Evolutionary conservation across 2,797 vertebrate genomes (phyloP).

Genomic region (Propithecus perrieri): DNA sequence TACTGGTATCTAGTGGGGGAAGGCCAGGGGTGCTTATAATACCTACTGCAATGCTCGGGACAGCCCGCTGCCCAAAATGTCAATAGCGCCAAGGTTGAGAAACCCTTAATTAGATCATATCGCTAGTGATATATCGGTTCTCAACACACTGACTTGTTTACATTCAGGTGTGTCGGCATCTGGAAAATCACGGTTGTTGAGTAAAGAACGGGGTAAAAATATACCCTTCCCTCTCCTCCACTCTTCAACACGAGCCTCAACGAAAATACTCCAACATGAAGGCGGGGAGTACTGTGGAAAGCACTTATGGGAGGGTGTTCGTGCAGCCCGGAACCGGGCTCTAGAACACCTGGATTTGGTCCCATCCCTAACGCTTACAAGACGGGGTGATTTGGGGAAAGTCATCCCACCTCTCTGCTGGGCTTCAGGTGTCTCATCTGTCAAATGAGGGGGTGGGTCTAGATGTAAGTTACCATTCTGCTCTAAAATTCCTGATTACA

Average conservation of each 20-base stretch:
- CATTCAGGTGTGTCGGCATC: no score
- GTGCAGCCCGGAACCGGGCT: accelerated
- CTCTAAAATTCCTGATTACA: not conserved
- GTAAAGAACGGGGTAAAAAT: not conserved
- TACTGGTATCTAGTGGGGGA: not conserved
- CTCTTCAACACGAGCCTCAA: not conserved
- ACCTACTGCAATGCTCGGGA: no score
- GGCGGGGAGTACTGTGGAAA: not conserved
- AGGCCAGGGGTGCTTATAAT: not conserved
- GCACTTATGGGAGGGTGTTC: accelerated
- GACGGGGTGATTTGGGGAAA: not conserved
- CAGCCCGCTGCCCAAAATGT: not conserved
- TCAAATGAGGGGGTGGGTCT: not conserved
- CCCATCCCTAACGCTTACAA: accelerated
- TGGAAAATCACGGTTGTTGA: not conserved
- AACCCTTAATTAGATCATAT: not conserved
- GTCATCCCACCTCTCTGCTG: no score
- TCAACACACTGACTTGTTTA: not conserved
- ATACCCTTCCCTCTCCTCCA: not conserved
- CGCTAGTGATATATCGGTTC: accelerated
- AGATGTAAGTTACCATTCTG: not conserved
- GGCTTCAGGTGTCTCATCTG: not conserved
- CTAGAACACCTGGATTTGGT: not conserved
- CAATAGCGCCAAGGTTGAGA: not conserved
- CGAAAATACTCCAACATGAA: not conserved